phyloP scores from a whole-genome alignment of 2,113 vertebrate species.

The Varanus salvator region DNA sequence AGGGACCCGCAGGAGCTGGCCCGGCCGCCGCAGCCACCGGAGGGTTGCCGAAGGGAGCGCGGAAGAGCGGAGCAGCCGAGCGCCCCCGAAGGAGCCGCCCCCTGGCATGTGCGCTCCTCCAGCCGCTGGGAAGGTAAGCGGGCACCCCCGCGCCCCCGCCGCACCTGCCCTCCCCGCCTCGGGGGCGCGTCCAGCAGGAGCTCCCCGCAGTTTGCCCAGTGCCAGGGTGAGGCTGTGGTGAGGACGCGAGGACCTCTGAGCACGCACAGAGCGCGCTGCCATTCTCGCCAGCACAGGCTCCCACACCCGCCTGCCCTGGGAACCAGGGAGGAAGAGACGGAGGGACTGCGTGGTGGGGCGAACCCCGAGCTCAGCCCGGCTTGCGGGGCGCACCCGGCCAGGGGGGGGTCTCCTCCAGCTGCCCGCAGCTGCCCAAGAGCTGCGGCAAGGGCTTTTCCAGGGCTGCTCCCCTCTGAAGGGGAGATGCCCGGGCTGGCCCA shows the following conservation, averaged over 20 bases:
- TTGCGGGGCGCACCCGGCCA: neutral
- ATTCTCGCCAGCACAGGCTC: neutral
- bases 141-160: neutral
- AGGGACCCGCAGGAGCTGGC: conserved; percentile 61
- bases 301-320: neutral
- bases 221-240: neutral
- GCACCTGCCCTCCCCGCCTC: no score
- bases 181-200: neutral
- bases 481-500: neutral
- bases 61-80: neutral
- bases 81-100: neutral
- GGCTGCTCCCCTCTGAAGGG: no score
- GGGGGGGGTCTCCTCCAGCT: no score
- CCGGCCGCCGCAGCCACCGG: conserved; percentile 15
- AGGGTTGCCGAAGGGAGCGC: neutral
- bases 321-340: neutral
- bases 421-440: neutral
- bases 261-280: neutral
- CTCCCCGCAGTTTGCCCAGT: neutral
- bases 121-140: neutral
- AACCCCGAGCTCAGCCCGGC: neutral
- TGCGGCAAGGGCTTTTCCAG: neutral
- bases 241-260: neutral
- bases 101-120: neutral
- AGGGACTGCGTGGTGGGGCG: neutral